Evolutionary conservation across 2,888 invertebrate species (phyloP).

Genomic region (Glyphotaelius pellucidus): DNA sequence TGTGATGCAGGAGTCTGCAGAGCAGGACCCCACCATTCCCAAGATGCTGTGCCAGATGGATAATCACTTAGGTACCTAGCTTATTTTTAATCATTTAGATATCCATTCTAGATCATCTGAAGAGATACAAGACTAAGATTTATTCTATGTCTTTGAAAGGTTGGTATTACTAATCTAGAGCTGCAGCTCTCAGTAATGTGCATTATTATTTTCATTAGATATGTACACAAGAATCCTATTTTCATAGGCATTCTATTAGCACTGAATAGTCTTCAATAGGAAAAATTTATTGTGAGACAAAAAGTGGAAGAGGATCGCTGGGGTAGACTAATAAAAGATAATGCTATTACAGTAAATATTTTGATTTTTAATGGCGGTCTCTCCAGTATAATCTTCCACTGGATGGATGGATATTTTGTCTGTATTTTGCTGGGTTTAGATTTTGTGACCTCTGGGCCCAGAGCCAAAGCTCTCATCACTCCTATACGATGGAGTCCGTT

Average conservation of each 20-base stretch:
- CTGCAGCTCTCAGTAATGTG: not conserved
- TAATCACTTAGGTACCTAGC: constrained; percentile 88
- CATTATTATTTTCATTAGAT: not conserved
- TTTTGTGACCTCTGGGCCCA: not conserved
- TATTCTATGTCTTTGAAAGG: not conserved
- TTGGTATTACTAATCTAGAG: not conserved
- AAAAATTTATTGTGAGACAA: no score
- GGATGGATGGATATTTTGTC: not conserved
- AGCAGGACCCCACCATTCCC: constrained; percentile 89
- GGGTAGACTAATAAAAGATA: not conserved
- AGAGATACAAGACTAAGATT: not conserved
- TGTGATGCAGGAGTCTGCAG: constrained; percentile 86
- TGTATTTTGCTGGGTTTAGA: not conserved
- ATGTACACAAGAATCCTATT: not conserved
- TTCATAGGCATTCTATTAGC: not conserved
- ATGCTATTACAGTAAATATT: not conserved
- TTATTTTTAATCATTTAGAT: constrained; percentile 66
- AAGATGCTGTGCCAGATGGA: constrained; percentile 98
- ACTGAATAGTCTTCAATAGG: not conserved
- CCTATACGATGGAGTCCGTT: not conserved
- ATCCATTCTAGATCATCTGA: not conserved
- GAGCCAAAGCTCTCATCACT: not conserved
- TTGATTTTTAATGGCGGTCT: not conserved
- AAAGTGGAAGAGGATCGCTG: not conserved
- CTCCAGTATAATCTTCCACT: not conserved